Evolutionary conservation across 1,140 invertebrate species (phyloP).

Genomic region (Probaryconus sp.): DNA sequence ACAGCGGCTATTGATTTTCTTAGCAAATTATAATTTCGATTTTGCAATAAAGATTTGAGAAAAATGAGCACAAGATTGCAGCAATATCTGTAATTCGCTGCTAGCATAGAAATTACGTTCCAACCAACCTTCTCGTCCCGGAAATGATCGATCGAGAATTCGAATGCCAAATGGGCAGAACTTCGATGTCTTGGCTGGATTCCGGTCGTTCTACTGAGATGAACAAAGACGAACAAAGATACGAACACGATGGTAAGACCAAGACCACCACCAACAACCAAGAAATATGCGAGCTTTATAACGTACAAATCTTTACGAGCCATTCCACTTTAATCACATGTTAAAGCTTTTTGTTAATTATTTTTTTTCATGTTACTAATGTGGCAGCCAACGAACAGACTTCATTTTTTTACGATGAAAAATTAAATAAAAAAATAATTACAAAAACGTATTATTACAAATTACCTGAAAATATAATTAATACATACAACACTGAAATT

Average conservation of each 20-base stretch:
- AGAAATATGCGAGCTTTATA: constrained; percentile 20
- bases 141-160: constrained; percentile 64
- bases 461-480: too few relatives aligned
- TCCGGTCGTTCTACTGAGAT: constrained; percentile 29
- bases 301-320: constrained; percentile 15
- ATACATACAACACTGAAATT: too few relatives aligned
- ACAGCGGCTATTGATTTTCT: constrained; percentile 9
- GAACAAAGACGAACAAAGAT: constrained; percentile 20
- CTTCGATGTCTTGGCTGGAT: constrained; percentile 54
- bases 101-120: constrained; percentile 56
- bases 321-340: background rate
- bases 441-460: too few relatives aligned
- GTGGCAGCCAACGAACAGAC: too few relatives aligned
- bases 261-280: constrained; percentile 25
- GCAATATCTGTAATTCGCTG: constrained; percentile 56
- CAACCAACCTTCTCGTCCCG: constrained; percentile 56
- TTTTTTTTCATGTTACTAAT: too few relatives aligned
- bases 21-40: constrained; percentile 29
- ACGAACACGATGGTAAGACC: constrained; percentile 29
- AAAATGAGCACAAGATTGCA: constrained; percentile 52
- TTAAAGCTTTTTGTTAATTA: too few relatives aligned
- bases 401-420: too few relatives aligned
- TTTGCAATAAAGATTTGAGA: constrained; percentile 32
- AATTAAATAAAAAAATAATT: too few relatives aligned
- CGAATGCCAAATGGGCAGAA: constrained; percentile 62